Percentiles rank a stretch among this genome's conserved stretches.
Evolutionary conservation across 2,888 invertebrate genomes (phyloP).

Genomic region (Phlogophora meticulosa): DNA sequence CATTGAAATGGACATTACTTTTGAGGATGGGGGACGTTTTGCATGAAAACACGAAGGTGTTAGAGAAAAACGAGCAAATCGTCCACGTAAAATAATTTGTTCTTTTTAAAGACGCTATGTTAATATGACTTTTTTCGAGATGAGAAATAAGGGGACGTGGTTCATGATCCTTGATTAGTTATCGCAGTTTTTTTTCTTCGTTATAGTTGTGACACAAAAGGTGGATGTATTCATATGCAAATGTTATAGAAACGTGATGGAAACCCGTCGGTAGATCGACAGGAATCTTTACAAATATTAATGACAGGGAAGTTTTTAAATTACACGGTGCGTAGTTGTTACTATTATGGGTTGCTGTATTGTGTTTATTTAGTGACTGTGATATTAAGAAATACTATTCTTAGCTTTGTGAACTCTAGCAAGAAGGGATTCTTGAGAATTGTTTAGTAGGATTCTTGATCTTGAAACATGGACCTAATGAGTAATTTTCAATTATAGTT

Average conservation of each 20-base stretch:
- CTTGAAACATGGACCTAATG: too few relatives aligned
- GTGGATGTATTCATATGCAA: constrained; percentile 76
- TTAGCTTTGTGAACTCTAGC: neutral
- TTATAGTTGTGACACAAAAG: constrained; percentile 42
- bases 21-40: constrained; percentile 44
- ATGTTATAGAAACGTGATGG: constrained; percentile 66
- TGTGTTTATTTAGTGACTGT: constrained; percentile 41
- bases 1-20: constrained; percentile 54
- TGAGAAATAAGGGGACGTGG: constrained; percentile 34
- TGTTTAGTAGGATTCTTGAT: neutral
- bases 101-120: neutral
- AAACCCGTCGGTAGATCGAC: constrained; percentile 66
- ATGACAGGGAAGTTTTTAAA: constrained; percentile 66
- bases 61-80: constrained; percentile 41
- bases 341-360: constrained; percentile 34
- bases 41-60: constrained; percentile 32
- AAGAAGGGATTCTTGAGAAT: neutral
- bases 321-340: constrained; percentile 65
- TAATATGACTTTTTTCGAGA: constrained; percentile 16
- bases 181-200: constrained; percentile 49
- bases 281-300: constrained; percentile 70
- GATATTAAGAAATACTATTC: constrained; percentile 10
- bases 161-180: constrained; percentile 37
- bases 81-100: constrained; percentile 1
- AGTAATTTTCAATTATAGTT: neutral